These are phyloP conservation scores for Pseudopodoces humilis DNA, from an alignment of 2,113 vertebrate species.

Conservation along the genomic window DNA sequence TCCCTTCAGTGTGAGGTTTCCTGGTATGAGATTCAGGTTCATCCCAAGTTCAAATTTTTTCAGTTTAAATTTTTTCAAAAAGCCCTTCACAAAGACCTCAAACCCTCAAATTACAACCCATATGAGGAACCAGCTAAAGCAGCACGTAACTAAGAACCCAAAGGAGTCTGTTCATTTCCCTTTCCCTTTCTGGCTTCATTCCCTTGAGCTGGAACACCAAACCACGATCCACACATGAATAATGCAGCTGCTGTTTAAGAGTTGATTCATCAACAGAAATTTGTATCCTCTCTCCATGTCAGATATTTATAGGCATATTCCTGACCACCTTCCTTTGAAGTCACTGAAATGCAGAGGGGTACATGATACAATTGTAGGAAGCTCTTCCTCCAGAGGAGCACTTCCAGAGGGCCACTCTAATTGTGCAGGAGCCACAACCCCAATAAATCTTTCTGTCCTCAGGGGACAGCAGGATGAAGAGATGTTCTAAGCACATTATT, in stretches of 20 bases:
- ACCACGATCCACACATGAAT: slow-evolving; percentile 4
- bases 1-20: not conserved
- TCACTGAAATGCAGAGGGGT: not conserved
- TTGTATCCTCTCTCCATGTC: not conserved
- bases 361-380: not conserved
- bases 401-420: slow-evolving; percentile 21
- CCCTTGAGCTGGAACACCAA: slow-evolving; percentile 18
- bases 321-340: slow-evolving; percentile 33
- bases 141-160: slow-evolving; percentile 5
- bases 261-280: not conserved
- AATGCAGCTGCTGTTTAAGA: slow-evolving; percentile 14
- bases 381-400: slow-evolving; percentile 6
- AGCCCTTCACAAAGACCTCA: slow-evolving; percentile 6
- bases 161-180: not conserved
- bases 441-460: slow-evolving; percentile 9
- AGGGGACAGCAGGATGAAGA: slow-evolving; percentile 5
- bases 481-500: slow-evolving; percentile 42
- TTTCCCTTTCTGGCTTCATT: slow-evolving; percentile 9
- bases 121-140: slow-evolving; percentile 2
- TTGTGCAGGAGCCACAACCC: not conserved
- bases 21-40: not conserved
- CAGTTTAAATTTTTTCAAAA: not conserved
- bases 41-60: not conserved
- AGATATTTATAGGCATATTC: slow-evolving; percentile 3
- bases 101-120: slow-evolving; percentile 35